These are phyloP conservation scores for Formica selysi DNA, from an alignment of 1,140 invertebrate species.

Conservation along the genomic window DNA sequence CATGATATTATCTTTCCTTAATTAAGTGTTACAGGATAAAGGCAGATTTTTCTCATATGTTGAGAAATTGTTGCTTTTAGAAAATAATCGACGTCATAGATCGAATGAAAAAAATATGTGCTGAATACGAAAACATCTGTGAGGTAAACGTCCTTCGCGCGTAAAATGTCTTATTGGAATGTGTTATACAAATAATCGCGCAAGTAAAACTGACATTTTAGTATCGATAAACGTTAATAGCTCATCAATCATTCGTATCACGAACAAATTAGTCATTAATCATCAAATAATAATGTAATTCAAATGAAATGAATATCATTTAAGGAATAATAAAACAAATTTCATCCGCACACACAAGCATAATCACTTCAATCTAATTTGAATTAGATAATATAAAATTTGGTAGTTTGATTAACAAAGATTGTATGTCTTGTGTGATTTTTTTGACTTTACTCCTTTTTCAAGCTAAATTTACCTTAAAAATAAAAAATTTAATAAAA, in stretches of 20 bases:
- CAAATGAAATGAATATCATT: background rate
- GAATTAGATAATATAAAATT: too few relatives aligned
- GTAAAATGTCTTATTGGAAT: constrained; percentile 11
- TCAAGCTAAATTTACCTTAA: too few relatives aligned
- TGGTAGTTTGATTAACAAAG: too few relatives aligned
- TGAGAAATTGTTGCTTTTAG: constrained; percentile 16
- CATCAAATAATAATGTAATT: background rate
- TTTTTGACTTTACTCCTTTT: too few relatives aligned
- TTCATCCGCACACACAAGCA: background rate
- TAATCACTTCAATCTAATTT: too few relatives aligned
- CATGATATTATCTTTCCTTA: background rate
- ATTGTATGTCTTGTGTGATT: background rate
- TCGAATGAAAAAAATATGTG: constrained; percentile 29
- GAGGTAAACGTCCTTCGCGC: background rate
- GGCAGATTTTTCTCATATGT: constrained; percentile 9
- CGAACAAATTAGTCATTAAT: background rate
- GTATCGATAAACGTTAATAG: background rate
- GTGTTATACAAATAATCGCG: background rate
- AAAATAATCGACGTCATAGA: constrained; percentile 21
- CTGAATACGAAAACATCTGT: background rate
- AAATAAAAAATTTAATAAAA: too few relatives aligned
- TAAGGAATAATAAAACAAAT: background rate
- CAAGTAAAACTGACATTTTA: constrained; percentile 6
- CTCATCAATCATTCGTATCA: background rate
- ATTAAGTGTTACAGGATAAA: constrained; percentile 17